Conservation (phyloP, 2,888 invertebrate genomes). For the Tachystola acroxantha region DNA sequence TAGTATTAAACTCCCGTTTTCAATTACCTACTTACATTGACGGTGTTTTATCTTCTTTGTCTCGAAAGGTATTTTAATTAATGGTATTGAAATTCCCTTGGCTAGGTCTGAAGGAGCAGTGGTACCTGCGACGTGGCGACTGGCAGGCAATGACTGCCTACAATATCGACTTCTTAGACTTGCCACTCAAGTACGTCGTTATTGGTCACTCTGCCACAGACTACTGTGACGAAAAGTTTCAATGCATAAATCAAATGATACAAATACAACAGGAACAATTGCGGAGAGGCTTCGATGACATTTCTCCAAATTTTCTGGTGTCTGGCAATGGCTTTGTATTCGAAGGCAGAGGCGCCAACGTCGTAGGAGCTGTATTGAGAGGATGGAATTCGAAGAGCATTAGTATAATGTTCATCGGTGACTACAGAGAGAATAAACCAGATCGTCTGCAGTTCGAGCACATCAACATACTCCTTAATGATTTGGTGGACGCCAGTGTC, state of each 20-base stretch:
- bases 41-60: no score
- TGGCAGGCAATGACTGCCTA: conserved; percentile 60
- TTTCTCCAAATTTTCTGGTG: conserved; percentile 59
- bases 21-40: no score
- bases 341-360: conserved; percentile 60
- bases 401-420: conserved; percentile 56
- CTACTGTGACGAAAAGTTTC: conserved; percentile 35
- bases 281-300: conserved; percentile 39
- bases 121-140: conserved; percentile 60
- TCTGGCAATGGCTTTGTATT: conserved; percentile 52
- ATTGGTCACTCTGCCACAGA: conserved; percentile 49
- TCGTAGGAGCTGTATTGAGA: conserved; percentile 43
- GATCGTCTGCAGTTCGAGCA: conserved; percentile 40
- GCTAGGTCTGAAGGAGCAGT: conserved; percentile 52
- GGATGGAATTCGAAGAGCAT: conserved; percentile 44
- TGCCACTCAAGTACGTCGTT: conserved; percentile 46
- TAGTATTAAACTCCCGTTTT: no score
- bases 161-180: conserved; percentile 28
- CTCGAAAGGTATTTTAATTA: no score
- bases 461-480: conserved; percentile 36
- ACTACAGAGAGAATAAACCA: conserved; percentile 35
- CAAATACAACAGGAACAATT: conserved; percentile 44
- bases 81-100: conserved; percentile 23
- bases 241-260: conserved; percentile 42
- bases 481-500: conserved; percentile 34